Evolutionary conservation across 2,113 vertebrate genomes (phyloP).

Genomic region (Panthera uncia): DNA sequence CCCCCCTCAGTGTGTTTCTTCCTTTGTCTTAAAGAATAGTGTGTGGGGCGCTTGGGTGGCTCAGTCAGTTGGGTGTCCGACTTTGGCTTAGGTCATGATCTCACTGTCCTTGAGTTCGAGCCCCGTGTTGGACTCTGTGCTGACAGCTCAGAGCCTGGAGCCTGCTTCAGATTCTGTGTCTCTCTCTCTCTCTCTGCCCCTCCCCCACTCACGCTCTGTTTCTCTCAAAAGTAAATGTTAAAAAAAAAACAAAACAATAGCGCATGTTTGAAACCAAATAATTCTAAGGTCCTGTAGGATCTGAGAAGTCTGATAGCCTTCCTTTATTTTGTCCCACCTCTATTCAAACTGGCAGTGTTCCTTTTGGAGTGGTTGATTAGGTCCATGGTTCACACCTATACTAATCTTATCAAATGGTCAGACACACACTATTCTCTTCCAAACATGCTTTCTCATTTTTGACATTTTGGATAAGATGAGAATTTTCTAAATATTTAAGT

Average conservation of each 20-base stretch:
- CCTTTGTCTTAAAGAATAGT: neutral
- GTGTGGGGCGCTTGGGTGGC: no score
- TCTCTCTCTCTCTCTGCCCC: no score
- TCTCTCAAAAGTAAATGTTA: no score
- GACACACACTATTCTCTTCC: neutral
- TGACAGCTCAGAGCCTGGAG: no score
- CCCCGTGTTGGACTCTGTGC: no score
- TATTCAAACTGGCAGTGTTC: neutral
- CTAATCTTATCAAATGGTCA: slow-evolving; percentile 2
- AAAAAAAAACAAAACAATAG: neutral
- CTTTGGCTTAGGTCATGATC: no score
- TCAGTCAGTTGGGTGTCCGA: no score
- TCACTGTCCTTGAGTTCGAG: no score
- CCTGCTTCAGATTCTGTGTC: no score
- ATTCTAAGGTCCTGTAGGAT: neutral
- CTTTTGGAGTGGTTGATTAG: neutral
- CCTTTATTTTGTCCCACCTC: neutral
- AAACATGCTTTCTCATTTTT: neutral
- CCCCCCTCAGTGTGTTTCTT: neutral
- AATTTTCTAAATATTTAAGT: slow-evolving; percentile 21
- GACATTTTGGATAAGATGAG: neutral
- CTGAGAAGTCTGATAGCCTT: neutral
- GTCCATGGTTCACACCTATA: neutral
- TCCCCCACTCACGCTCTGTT: no score
- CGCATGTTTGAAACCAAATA: neutral